These are phyloP conservation scores for Drosophila murphyi DNA, from an alignment of 1,140 invertebrate species.

Conservation along the genomic window DNA sequence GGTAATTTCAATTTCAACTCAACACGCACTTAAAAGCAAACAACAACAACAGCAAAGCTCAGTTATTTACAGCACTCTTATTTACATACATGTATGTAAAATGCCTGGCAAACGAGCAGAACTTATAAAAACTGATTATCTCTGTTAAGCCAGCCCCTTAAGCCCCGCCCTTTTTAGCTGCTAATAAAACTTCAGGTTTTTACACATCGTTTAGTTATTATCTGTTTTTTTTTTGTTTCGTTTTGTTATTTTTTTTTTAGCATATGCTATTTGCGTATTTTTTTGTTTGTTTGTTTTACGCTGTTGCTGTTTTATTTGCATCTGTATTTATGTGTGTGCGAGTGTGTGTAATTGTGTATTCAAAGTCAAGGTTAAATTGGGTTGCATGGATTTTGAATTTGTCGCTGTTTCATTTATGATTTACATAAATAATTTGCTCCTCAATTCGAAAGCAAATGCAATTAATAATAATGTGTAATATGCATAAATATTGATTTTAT, in stretches of 20 bases:
- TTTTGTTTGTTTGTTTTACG: conserved; percentile 45
- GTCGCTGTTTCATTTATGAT: conserved; percentile 35
- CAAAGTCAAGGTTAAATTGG: conserved; percentile 74
- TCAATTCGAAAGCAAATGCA: conserved; percentile 46
- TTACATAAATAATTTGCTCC: conserved; percentile 31
- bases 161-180: not conserved
- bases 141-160: conserved; percentile 20
- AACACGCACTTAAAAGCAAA: conserved; percentile 16
- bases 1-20: conserved; percentile 7
- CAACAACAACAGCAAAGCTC: conserved; percentile 29
- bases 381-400: conserved; percentile 17
- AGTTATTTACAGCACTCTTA: conserved; percentile 34
- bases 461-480: conserved; percentile 15
- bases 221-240: conserved; percentile 7
- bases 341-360: conserved; percentile 42
- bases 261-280: conserved; percentile 26
- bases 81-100: conserved; percentile 80
- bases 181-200: conserved; percentile 49
- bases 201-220: conserved; percentile 38
- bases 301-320: conserved; percentile 52
- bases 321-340: conserved; percentile 14
- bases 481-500: conserved; percentile 32
- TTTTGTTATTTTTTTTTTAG: conserved; percentile 9
- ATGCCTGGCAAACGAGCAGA: conserved; percentile 48
- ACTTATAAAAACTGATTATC: conserved; percentile 50